Evolutionary conservation across 2,888 invertebrate genomes (phyloP), one percentile per base, ranked within the genome.

Genomic region (Apamea anceps): DNA sequence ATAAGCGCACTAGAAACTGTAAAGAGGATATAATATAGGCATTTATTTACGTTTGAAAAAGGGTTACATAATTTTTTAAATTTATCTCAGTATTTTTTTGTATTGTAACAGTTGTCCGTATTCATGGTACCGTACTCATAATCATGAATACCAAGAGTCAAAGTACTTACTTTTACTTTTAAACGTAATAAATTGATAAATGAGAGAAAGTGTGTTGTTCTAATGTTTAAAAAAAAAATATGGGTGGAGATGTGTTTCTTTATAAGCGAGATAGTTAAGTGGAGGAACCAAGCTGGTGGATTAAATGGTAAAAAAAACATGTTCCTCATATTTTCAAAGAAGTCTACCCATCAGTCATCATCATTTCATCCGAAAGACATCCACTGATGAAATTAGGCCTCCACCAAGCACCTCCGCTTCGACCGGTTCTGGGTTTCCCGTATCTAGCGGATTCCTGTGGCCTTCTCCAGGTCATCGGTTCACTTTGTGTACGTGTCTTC

Each of bases 1-100:
- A 68, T 86, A 76, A 75, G n/a, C 67, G 37, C 48, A 62, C 51
- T 67, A 51, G 63, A 25, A 65, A 54, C 37, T 67, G 1, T 48
- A 42, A n/a, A 67, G 71, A n/a, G 25, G 60, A 60, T 67, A 15
- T 21, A 21, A 6, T 37, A 32, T 4, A n/a, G 4, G n/a, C 7
- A 21, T 10, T 45, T 28, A 57, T 57, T 73, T 32, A 42, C 21
- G 15, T 28, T 3, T 3, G 10, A 28, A 54, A 21, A 42, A 12
- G 13, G 13, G 15, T 70, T n/a, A n/a, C 21, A 45, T 8, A n/a
- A 10, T 18, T 45, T 45, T 68, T 28, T 13, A 3, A 3, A 21
- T 12, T 0, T 21, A 13, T 28, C 12, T 62, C 6, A 28, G 1
- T 6, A 21, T 45, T 28, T 48, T 48, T 32, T 67, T 66, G 21